Conservation (phyloP, 64 coral and sea anemone genomes). For the Anthopleura sola region DNA sequence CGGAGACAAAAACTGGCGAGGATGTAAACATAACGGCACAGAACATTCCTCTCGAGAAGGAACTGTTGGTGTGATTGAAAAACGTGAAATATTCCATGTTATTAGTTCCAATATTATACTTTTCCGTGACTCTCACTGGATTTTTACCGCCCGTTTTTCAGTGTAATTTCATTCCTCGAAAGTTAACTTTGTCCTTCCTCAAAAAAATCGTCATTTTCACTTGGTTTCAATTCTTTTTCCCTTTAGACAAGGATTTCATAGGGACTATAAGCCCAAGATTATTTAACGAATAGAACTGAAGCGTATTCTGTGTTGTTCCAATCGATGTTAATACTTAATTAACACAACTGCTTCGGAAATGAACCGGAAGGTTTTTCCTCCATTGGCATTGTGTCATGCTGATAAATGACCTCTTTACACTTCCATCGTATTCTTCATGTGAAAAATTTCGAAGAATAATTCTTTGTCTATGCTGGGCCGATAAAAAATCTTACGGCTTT, state of each 20-base stretch:
- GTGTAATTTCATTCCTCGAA: neutral
- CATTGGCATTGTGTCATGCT: slow-evolving; percentile 8
- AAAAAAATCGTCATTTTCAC: too few species aligned
- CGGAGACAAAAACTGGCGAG: neutral
- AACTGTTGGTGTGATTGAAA: neutral
- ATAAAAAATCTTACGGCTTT: neutral
- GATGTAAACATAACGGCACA: neutral
- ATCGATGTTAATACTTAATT: slow-evolving; percentile 3
- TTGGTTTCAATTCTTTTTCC: too few species aligned
- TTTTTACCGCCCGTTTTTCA: too few species aligned
- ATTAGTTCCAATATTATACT: neutral
- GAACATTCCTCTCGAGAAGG: neutral
- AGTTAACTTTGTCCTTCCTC: too few species aligned
- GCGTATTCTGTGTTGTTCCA: neutral
- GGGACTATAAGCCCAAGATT: too few species aligned
- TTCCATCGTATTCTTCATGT: neutral
- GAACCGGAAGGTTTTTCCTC: slow-evolving; percentile 6
- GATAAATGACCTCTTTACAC: neutral
- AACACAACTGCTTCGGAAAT: neutral
- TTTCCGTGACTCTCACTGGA: too few species aligned
- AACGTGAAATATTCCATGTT: neutral
- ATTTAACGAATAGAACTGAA: too few species aligned
- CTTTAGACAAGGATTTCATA: too few species aligned
- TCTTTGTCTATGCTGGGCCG: neutral
- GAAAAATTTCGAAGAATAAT: neutral